Conservation (phyloP, 2,888 invertebrate genomes). For the Protophormia terraenovae region DNA sequence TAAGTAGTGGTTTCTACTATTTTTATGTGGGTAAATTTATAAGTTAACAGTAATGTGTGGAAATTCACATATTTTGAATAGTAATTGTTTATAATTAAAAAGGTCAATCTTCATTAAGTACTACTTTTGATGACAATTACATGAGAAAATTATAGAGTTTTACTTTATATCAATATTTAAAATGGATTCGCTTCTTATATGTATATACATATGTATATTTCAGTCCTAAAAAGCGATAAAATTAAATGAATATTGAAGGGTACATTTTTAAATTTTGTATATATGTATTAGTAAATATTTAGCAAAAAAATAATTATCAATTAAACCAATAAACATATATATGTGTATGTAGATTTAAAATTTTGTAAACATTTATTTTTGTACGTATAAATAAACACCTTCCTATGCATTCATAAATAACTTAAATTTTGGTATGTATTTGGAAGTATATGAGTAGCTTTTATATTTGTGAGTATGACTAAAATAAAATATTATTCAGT, state of each 20-base stretch:
- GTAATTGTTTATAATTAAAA: neutral
- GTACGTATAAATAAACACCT: neutral
- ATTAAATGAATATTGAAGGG: too few relatives aligned
- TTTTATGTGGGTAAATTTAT: constrained; percentile 12
- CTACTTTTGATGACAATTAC: too few relatives aligned
- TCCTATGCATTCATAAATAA: constrained; percentile 1
- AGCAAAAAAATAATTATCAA: neutral
- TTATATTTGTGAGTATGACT: constrained; percentile 29
- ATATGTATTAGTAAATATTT: too few relatives aligned
- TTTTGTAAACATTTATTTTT: neutral
- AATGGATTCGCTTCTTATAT: too few relatives aligned
- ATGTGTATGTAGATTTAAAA: neutral
- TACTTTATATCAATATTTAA: too few relatives aligned
- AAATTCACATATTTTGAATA: neutral
- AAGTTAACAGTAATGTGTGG: neutral
- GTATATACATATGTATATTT: too few relatives aligned
- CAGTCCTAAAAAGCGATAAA: too few relatives aligned
- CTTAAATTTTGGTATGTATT: neutral
- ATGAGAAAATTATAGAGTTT: too few relatives aligned
- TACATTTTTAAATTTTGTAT: too few relatives aligned
- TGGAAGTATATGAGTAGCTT: constrained; percentile 40
- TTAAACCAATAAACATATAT: neutral
- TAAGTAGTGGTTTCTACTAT: constrained; percentile 53
- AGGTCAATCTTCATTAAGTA: too few relatives aligned
- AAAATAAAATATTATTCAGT: constrained; percentile 20